Percentiles rank a stretch among this genome's conserved stretches.
These are phyloP conservation scores for Mareca strepera DNA, from an alignment of 2,797 vertebrate genomes.

Conservation along the genomic window DNA sequence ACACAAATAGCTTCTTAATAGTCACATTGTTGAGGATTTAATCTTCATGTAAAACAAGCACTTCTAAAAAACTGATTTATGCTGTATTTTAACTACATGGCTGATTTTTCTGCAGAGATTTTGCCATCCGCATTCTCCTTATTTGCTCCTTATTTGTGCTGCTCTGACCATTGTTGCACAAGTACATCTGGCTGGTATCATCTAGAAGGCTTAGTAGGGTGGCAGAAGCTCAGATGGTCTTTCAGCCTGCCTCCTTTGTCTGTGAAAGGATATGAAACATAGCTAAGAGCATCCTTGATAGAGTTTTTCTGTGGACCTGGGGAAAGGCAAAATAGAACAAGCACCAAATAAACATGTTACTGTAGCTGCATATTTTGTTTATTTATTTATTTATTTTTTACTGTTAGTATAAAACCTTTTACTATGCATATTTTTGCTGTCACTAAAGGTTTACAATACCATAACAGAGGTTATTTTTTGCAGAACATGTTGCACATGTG, in stretches of 20 bases:
- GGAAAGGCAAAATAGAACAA: background rate
- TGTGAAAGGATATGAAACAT: background rate
- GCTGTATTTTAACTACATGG: background rate
- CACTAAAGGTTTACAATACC: background rate
- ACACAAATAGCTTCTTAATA: constrained; percentile 5
- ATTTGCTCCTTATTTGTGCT: background rate
- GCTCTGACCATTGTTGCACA: background rate
- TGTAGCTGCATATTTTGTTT: background rate
- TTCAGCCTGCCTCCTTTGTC: background rate
- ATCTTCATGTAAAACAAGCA: background rate
- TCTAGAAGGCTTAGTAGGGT: background rate
- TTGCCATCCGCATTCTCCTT: background rate
- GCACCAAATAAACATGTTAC: background rate
- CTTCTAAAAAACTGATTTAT: background rate
- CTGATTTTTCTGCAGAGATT: background rate
- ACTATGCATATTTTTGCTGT: background rate
- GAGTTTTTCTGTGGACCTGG: background rate
- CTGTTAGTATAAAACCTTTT: background rate
- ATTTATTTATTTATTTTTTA: background rate
- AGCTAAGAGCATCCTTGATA: background rate
- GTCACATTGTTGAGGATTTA: background rate
- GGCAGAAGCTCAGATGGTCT: background rate
- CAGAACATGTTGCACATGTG: background rate
- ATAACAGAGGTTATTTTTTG: background rate
- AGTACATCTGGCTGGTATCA: background rate